Evolutionary conservation across 2,888 invertebrate genomes (phyloP).

Genomic region (Spisula solida): DNA sequence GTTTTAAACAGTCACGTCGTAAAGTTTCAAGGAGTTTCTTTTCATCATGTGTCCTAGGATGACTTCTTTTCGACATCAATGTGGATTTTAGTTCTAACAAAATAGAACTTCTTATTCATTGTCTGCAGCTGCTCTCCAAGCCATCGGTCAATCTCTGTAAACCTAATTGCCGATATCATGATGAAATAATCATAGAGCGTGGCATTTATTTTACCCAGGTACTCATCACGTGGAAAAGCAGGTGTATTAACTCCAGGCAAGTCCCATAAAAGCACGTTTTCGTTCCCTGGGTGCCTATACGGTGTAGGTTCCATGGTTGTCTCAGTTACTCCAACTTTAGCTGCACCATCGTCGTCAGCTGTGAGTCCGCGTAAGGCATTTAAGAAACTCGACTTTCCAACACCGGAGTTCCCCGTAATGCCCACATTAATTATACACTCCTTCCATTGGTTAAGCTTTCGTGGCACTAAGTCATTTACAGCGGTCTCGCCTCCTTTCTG

Average conservation of each 20-base stretch:
- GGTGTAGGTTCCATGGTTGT: conserved; percentile 31
- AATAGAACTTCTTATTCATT: conserved; percentile 41
- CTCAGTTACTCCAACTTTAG: conserved; percentile 54
- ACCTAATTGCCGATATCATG: conserved; percentile 57
- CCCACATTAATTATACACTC: conserved; percentile 39
- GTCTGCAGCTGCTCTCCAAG: conserved; percentile 47
- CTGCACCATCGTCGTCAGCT: conserved; percentile 51
- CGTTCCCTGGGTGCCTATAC: conserved; percentile 56
- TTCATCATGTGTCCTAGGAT: conserved; percentile 1
- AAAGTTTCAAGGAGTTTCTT: not conserved
- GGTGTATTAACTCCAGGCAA: conserved; percentile 68
- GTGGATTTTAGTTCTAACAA: conserved; percentile 51
- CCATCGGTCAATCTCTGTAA: conserved; percentile 66
- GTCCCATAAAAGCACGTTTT: conserved; percentile 61
- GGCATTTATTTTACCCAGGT: conserved; percentile 45
- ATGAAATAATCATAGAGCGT: conserved; percentile 66
- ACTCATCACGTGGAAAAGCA: conserved; percentile 46
- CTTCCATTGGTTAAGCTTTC: conserved; percentile 42
- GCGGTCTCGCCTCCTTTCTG: not conserved
- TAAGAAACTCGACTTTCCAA: conserved; percentile 65
- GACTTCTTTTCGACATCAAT: conserved; percentile 18
- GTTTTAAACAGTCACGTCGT: not conserved
- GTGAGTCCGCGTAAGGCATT: conserved; percentile 50
- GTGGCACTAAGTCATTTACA: not conserved
- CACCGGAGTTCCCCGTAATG: conserved; percentile 51